Evolutionary conservation across 2,888 invertebrate species (phyloP).

Genomic region (Leptinotarsa rubiginosa): DNA sequence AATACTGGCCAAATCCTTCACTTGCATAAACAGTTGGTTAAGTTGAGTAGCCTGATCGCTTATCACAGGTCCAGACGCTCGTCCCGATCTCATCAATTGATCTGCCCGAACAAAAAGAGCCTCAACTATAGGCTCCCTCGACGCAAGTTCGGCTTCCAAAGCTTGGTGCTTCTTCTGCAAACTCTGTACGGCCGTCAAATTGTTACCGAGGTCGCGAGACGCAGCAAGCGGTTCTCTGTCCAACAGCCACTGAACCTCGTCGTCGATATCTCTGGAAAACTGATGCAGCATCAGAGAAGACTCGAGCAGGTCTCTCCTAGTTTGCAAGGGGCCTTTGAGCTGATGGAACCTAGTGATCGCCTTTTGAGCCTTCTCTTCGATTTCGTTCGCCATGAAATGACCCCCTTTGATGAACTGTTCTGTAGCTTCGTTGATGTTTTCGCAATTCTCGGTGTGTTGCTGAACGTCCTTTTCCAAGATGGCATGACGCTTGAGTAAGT

Average conservation of each 20-base stretch:
- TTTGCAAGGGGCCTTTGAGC: constrained; percentile 90
- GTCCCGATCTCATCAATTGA: constrained; percentile 84
- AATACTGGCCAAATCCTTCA: constrained; percentile 80
- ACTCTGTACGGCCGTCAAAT: constrained; percentile 82
- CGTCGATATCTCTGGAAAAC: constrained; percentile 91
- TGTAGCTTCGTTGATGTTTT: constrained; percentile 82
- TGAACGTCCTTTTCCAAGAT: constrained; percentile 89
- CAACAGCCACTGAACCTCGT: constrained; percentile 91
- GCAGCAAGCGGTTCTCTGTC: constrained; percentile 80
- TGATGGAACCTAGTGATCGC: constrained; percentile 71
- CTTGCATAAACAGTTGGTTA: constrained; percentile 75
- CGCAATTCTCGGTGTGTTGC: constrained; percentile 86
- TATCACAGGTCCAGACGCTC: constrained; percentile 84
- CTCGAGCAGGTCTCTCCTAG: constrained; percentile 90
- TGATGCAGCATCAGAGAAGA: constrained; percentile 90
- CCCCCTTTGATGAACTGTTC: constrained; percentile 80
- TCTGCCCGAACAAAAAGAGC: constrained; percentile 80
- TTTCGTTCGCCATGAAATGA: constrained; percentile 92
- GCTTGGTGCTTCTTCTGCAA: constrained; percentile 94
- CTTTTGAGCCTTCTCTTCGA: constrained; percentile 78
- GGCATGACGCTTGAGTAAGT: constrained; percentile 82
- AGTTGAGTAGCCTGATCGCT: constrained; percentile 77
- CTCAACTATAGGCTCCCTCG: constrained; percentile 86
- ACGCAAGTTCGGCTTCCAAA: constrained; percentile 88
- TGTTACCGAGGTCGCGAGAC: constrained; percentile 74